phyloP scores from a whole-genome alignment of 1,140 invertebrate genomes.

The Idris sp. region DNA sequence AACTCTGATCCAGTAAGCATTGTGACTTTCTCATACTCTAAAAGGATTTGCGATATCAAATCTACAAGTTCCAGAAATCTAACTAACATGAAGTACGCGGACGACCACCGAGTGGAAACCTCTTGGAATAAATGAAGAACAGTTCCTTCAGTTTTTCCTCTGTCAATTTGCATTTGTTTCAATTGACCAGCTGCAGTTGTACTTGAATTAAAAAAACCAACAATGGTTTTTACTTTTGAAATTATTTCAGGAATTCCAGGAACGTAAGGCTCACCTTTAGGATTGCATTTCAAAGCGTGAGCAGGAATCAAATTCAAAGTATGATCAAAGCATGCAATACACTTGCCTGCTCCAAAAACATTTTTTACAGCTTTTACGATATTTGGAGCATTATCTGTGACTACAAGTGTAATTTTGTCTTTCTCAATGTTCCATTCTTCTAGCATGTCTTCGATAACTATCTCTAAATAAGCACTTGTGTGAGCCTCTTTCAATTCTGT shows the following conservation, averaged over 20 bases:
- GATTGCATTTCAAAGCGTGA: constrained; percentile 10
- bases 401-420: neutral
- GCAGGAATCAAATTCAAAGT: constrained; percentile 7
- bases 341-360: neutral
- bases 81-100: constrained; percentile 6
- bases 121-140: constrained; percentile 5
- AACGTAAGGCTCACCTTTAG: constrained; percentile 5
- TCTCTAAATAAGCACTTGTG: constrained; percentile 5
- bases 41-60: neutral
- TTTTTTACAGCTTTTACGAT: constrained; percentile 1
- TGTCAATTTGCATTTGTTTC: neutral
- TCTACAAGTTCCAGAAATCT: constrained; percentile 2
- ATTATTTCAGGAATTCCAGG: constrained; percentile 19
- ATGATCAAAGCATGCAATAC: constrained; percentile 3
- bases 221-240: constrained; percentile 21
- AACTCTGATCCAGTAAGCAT: constrained; percentile 9
- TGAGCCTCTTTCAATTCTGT: neutral
- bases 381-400: constrained; percentile 8
- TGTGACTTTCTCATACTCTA: constrained; percentile 2
- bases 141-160: constrained; percentile 14
- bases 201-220: neutral
- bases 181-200: neutral
- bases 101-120: constrained; percentile 6
- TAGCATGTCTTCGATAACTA: neutral
- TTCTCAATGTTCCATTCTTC: constrained; percentile 2